These are phyloP conservation scores for Oligia fasciuncula DNA, from an alignment of 2,888 invertebrate genomes.

Conservation along the genomic window DNA sequence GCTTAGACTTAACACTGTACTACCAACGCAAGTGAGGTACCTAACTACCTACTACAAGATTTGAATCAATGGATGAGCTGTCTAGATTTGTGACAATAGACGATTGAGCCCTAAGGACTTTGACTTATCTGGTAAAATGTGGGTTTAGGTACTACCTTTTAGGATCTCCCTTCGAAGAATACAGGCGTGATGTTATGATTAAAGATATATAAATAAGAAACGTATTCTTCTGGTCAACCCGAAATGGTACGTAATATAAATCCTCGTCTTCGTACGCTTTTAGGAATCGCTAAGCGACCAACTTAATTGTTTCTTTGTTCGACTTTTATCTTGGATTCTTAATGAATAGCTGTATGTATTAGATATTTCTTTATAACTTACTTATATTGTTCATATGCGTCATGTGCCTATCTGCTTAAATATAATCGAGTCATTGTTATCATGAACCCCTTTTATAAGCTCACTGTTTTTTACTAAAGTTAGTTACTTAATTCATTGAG, in stretches of 20 bases:
- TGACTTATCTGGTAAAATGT: not conserved
- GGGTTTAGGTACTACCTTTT: not conserved
- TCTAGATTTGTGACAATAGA: not conserved
- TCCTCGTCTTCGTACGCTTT: not conserved
- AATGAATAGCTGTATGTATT: not conserved
- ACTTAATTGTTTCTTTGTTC: not conserved
- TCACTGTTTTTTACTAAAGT: not conserved
- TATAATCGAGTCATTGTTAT: not conserved
- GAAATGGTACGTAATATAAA: not conserved
- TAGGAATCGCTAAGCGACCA: conserved; percentile 15
- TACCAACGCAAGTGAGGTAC: not conserved
- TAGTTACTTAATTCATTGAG: conserved; percentile 1
- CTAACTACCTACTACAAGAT: not conserved
- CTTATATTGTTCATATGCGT: not conserved
- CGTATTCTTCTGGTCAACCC: not conserved
- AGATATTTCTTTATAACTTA: not conserved
- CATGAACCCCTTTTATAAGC: not conserved
- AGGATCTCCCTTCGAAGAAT: not conserved
- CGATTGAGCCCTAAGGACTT: not conserved
- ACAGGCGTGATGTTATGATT: not conserved
- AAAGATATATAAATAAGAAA: not conserved
- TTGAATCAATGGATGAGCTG: not conserved
- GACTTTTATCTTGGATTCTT: not conserved
- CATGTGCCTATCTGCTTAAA: not conserved
- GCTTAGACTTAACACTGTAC: conserved; percentile 1